Base-by-base conservation (phyloP, 2,113 vertebrate genomes). In the Empidonax traillii region DNA sequence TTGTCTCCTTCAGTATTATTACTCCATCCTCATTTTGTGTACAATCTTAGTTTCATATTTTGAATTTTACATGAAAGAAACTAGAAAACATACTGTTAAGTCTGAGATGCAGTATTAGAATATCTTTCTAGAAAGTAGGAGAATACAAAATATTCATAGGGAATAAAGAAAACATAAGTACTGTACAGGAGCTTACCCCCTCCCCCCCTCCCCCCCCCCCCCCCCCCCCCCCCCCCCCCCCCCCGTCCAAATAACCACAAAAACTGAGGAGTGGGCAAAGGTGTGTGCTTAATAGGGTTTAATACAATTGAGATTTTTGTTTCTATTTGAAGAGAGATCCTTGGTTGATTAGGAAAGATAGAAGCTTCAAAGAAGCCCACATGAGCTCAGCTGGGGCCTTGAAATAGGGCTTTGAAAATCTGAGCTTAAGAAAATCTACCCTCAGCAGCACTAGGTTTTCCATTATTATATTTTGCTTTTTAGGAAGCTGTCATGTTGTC, bases 381-480 rank as follows among this genome's bases (percentile, higher is more conserved):
- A 3, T 73, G 59, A 93, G 55, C 59, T 88, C 89, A 90, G 79
- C 52, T 96, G 82, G 13, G 67, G 51, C 72, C 59, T 80, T 92
- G 76, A 83, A 83, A 73, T 17, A 52, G 43, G 37, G 63, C 85
- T 97, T 95, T 97, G 90, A 97, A 96, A 90, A 80, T 79, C 44
- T 0, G 0, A 73, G 44, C 43, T 79, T 77, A 85, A 91, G 93
- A 93, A 75, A 82, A 85, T 28, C 79, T 76, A 83, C 51, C 67
- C 75, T 88, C 65, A 93, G 49, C 35, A 80, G 67, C 71, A 77
- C 74, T 80, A 87, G 24, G 30, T 62, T 88, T 41, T 80, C 63
- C 35, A 52, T 62, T 89, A 69, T 80, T 94, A 33, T 55, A n/a
- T 83, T 87, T 86, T 90, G 46, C 80, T 83, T 68, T 63, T 91